Conservation (phyloP, 2,797 vertebrate species). For the Xyrichtys novacula region DNA sequence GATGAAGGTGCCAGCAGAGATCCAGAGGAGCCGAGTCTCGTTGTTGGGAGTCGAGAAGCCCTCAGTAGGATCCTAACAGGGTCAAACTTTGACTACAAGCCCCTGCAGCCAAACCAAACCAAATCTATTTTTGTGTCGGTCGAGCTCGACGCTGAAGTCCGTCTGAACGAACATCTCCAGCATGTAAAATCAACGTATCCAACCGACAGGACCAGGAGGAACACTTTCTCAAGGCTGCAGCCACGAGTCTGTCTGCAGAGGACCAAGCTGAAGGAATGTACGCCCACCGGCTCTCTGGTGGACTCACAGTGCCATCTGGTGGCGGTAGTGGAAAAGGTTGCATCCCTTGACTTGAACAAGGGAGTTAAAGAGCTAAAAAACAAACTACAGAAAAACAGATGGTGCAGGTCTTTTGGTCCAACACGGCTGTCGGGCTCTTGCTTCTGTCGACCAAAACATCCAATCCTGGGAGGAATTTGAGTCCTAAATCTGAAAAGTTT, state of each 20-base stretch:
- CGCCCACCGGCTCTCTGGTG: conserved; percentile 25
- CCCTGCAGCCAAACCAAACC: conserved; percentile 60
- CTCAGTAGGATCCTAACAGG: conserved; percentile 16
- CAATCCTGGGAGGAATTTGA: conserved; percentile 8
- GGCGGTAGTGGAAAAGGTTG: conserved; percentile 21
- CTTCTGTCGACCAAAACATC: conserved; percentile 26
- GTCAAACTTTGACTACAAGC: conserved; percentile 29
- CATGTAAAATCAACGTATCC: conserved; percentile 42
- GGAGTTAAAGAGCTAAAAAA: conserved; percentile 28
- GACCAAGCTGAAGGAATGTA: conserved; percentile 57
- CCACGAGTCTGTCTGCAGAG: conserved; percentile 26
- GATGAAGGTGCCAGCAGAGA: conserved; percentile 4
- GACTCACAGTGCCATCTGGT: conserved; percentile 67
- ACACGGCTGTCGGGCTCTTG: conserved; percentile 26
- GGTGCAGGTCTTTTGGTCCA: conserved; percentile 29
- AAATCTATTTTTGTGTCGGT: conserved; percentile 61
- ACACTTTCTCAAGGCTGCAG: conserved; percentile 41
- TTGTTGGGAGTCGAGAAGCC: conserved; percentile 10
- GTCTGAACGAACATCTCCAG: conserved; percentile 48
- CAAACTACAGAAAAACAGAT: neutral
- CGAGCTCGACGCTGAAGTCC: conserved; percentile 23
- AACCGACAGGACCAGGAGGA: conserved; percentile 29
- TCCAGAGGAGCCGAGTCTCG: neutral
- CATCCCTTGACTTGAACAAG: conserved; percentile 1
- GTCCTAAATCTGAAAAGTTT: conserved; percentile 20